These are phyloP conservation scores for Galbula dea DNA, from an alignment of 2,113 vertebrate genomes.

Conservation along the genomic window DNA sequence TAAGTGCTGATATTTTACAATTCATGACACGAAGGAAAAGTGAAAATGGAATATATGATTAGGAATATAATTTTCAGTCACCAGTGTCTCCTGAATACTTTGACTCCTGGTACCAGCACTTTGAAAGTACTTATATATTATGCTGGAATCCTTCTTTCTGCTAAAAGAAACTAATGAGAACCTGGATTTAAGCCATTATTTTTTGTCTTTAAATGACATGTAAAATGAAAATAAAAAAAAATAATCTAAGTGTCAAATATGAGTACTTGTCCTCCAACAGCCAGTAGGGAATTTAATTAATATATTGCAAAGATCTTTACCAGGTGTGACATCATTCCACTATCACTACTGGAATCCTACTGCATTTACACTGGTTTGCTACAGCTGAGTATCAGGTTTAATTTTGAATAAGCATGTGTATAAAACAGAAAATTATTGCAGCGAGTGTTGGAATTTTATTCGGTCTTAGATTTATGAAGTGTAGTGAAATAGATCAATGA, in stretches of 20 bases:
- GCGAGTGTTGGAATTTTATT: not conserved
- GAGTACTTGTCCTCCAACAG: not conserved
- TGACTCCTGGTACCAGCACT: not conserved
- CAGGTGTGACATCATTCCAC: not conserved
- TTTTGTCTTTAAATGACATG: not conserved
- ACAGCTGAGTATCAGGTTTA: not conserved
- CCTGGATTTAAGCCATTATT: not conserved
- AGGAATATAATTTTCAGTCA: slow-evolving; percentile 40
- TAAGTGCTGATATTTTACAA: slow-evolving; percentile 70
- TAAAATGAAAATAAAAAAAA: not conserved
- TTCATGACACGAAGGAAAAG: slow-evolving; percentile 48
- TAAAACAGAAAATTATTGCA: not conserved
- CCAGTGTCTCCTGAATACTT: slow-evolving; percentile 4
- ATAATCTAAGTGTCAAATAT: not conserved
- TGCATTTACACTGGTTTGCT: not conserved
- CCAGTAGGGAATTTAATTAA: not conserved
- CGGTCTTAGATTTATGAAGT: not conserved
- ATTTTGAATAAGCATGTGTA: not conserved
- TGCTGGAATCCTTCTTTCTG: not conserved
- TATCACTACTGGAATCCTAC: not conserved
- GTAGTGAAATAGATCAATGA: not conserved
- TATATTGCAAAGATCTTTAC: not conserved
- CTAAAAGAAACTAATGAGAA: not conserved
- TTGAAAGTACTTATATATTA: not conserved
- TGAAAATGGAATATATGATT: slow-evolving; percentile 52